Evolutionary conservation across 2,888 invertebrate species (phyloP), one percentile per base, ranked within the genome.

Genomic region (Papilio gigon): DNA sequence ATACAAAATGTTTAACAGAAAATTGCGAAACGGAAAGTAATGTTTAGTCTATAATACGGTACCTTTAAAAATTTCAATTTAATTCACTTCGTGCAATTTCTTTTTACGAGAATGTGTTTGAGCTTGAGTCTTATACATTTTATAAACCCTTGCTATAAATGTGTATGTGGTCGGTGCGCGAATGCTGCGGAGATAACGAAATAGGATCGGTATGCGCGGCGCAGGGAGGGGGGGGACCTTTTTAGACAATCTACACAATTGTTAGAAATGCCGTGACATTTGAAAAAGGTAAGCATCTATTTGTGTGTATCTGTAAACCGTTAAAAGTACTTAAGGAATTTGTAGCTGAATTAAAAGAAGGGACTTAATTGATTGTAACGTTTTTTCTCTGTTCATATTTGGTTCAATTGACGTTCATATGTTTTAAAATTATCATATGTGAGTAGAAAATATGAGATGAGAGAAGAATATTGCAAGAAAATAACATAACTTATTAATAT

Each of bases 31-130:
- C 37, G n/a, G 12, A 37, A 56, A 30, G 30, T 30, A 30, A 30
- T 42, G 22, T 47, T 68, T 63, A 68, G 64, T 62, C 30, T 71
- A 42, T 67, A 64, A 72, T 62, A 63, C 56, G 53, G 68, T 71
- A 68, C 70, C 67, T 65, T 70, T 70, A 73, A 79, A n/a, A 77
- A 78, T 80, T 79, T 78, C 76, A 81, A 77, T 77, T 80, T 80
- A 77, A 77, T 76, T 80, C 76, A 76, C 71, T 68, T 71, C 72
- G 70, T 69, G 76, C 74, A 74, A 75, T 77, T 75, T 74, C 76
- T 76, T 78, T 76, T 77, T 78, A 76, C 74, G 71, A 71, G 68
- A 70, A 73, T 62, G 70, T 71, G 69, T 66, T 62, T 37, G 66
- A 65, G 70, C 66, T 72, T 70, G 68, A 71, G 68, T 69, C 62